Percentiles rank a stretch among this genome's conserved stretches.
Conservation (phyloP, 2,888 invertebrate genomes). For the Ethmia dodecea region DNA sequence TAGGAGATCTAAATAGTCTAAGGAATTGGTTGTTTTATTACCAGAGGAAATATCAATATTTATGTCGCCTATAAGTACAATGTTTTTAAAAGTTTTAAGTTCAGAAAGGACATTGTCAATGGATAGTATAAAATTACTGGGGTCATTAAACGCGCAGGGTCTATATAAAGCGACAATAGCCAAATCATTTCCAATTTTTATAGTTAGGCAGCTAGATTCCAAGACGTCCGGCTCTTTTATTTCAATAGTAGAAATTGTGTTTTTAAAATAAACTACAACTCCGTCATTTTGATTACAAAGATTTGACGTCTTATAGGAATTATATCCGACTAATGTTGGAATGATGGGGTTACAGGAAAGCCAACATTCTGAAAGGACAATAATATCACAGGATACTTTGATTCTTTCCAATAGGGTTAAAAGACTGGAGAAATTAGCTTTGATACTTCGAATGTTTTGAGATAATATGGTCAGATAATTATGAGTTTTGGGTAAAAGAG, state of each 20-base stretch:
- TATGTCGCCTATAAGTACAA: not conserved
- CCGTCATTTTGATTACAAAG: slow-evolving; percentile 1
- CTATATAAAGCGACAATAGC: not conserved
- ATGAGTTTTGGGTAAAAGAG: not conserved
- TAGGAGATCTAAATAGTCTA: not conserved
- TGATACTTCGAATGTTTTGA: not conserved
- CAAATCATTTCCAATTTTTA: not conserved
- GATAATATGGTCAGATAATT: not conserved
- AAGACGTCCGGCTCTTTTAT: not conserved
- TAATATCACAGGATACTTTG: not conserved
- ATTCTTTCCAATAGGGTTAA: not conserved
- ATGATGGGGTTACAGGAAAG: not conserved
- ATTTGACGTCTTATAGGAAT: not conserved
- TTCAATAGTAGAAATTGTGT: not conserved
- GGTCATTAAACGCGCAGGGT: not conserved
- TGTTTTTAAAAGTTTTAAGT: not conserved
- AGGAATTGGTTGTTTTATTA: not conserved
- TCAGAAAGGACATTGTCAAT: not conserved
- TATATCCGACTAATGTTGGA: not conserved
- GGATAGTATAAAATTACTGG: not conserved
- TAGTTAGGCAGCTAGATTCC: not conserved
- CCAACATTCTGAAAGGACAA: not conserved
- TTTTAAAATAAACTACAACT: not conserved
- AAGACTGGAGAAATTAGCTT: not conserved
- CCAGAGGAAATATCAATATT: not conserved